Conservation (phyloP, 2,797 vertebrate genomes). For the Gila robusta region DNA sequence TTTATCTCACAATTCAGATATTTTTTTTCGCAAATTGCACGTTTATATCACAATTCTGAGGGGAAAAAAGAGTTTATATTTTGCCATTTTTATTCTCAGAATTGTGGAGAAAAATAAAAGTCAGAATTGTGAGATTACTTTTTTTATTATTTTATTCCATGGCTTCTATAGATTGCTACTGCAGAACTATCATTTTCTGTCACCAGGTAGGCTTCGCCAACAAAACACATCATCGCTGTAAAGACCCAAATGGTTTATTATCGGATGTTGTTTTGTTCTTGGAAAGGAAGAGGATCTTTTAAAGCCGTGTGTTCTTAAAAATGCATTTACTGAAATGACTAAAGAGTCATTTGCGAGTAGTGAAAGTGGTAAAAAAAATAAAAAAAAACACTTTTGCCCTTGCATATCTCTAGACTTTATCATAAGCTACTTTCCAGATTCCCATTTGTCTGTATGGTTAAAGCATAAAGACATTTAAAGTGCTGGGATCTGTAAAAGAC, state of each 20-base stretch:
- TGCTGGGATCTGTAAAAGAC: not conserved
- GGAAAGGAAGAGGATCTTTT: not conserved
- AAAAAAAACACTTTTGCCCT: not conserved
- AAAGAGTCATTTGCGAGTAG: not conserved
- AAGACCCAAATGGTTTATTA: not conserved
- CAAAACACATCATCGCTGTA: not conserved
- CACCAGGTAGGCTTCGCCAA: not conserved
- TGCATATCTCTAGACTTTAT: not conserved
- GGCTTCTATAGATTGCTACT: not conserved
- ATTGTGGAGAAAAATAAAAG: not conserved
- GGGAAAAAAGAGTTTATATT: not conserved
- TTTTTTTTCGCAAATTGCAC: not conserved
- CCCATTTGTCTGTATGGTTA: not conserved
- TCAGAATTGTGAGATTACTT: not conserved
- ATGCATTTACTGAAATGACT: not conserved
- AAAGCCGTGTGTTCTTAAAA: not conserved
- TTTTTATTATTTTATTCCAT: not conserved
- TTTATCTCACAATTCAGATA: not conserved
- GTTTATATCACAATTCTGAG: not conserved
- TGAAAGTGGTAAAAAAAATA: not conserved
- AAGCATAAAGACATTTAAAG: slow-evolving; percentile 3
- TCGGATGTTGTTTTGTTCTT: slow-evolving; percentile 7
- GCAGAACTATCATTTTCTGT: not conserved
- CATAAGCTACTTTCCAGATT: not conserved
- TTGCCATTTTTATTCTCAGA: not conserved